Evolutionary conservation across 2,797 vertebrate genomes (phyloP).

Genomic region (Natrix natrix): DNA sequence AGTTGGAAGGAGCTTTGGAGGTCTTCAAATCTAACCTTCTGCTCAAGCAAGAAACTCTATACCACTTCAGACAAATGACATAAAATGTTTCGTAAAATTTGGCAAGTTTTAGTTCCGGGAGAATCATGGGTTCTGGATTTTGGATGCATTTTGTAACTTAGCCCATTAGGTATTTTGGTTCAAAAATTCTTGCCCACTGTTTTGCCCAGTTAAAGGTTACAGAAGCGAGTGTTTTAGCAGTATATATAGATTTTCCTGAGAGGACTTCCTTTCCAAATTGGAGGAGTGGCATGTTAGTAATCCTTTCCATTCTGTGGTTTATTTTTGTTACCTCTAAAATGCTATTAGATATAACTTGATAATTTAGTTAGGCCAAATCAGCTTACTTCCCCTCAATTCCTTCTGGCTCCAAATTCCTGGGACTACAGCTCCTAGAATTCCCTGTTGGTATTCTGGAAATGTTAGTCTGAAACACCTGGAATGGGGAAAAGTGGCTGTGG

Average conservation of each 20-base stretch:
- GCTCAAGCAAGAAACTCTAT: not conserved
- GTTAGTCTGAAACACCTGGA: not conserved
- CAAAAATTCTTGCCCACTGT: not conserved
- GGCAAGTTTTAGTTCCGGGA: not conserved
- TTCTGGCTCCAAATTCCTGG: not conserved
- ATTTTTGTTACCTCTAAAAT: not conserved
- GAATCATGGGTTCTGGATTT: not conserved
- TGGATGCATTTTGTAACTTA: not conserved
- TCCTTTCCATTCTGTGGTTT: not conserved
- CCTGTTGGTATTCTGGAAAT: not conserved
- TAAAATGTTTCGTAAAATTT: not conserved
- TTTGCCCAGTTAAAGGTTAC: not conserved
- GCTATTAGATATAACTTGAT: not conserved
- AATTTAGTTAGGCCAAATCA: not conserved
- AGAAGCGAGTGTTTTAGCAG: not conserved
- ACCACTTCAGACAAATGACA: not conserved
- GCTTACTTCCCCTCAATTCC: not conserved
- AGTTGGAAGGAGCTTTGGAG: not conserved
- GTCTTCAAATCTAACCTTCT: not conserved
- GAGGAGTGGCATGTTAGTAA: not conserved
- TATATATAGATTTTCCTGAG: not conserved
- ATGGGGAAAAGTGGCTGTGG: not conserved
- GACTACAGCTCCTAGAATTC: not conserved
- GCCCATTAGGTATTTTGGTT: not conserved
- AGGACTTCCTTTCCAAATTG: not conserved